Percentiles rank a stretch among this genome's conserved stretches.
phyloP scores from a whole-genome alignment of 2,113 vertebrate species.

The Nerophis lumbriciformis region DNA sequence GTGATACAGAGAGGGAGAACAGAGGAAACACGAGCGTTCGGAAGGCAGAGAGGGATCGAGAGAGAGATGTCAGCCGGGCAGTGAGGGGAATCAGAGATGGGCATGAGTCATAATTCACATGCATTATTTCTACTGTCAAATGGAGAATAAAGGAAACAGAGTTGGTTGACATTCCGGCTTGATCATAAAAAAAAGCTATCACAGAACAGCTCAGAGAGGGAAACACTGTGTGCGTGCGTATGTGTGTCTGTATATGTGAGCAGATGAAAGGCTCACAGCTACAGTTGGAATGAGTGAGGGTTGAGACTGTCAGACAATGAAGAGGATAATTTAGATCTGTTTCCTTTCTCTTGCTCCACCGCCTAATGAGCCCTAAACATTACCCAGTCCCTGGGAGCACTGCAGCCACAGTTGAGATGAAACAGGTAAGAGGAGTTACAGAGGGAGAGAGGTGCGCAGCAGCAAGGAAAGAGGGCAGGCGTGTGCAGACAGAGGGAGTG shows the following conservation, averaged over 20 bases:
- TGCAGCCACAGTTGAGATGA: conserved; percentile 57
- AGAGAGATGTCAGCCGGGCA: conserved; percentile 32
- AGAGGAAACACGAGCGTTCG: conserved; percentile 40
- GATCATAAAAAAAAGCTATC: conserved; percentile 59
- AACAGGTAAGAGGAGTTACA: conserved; percentile 50
- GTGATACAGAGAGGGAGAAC: conserved; percentile 48
- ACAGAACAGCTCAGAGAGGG: conserved; percentile 33
- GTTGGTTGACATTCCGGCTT: conserved; percentile 58
- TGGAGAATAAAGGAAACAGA: conserved; percentile 65
- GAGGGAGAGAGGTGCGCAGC: conserved; percentile 34
- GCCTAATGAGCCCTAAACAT: conserved; percentile 69
- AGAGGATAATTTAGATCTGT: conserved; percentile 65
- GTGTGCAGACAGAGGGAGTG: conserved; percentile 34
- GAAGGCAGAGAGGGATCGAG: conserved; percentile 14
- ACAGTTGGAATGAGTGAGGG: conserved; percentile 52
- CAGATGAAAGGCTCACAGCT: conserved; percentile 57
- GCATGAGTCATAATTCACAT: conserved; percentile 59
- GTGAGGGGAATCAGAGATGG: conserved; percentile 29
- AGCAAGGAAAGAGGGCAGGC: conserved; percentile 38
- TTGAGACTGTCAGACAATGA: conserved; percentile 56
- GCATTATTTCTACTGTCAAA: conserved; percentile 64
- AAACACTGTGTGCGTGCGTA: conserved; percentile 7
- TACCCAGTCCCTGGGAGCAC: conserved; percentile 45
- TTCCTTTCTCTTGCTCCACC: conserved; percentile 56
- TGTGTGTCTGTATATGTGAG: conserved; percentile 9